A percentile compares a stretch with the other conserved stretches of the same genome.
Evolutionary conservation across 2,797 vertebrate species (phyloP).

Genomic region (Peromyscus melanophrys): DNA sequence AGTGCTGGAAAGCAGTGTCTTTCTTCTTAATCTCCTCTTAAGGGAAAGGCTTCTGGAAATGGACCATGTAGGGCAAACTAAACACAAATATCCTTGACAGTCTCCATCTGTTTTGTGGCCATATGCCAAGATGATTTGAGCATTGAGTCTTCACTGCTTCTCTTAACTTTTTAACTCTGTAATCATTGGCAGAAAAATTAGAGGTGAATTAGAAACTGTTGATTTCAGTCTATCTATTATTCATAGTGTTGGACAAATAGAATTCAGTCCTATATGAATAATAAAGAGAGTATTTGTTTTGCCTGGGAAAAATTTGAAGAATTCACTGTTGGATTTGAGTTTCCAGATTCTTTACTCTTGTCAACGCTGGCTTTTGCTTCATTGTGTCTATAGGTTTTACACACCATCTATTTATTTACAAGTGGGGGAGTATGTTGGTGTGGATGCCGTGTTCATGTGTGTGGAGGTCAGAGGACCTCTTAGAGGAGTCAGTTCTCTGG

Average conservation of each 20-base stretch:
- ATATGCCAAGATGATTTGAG: conserved; percentile 9
- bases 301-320: conserved; percentile 64
- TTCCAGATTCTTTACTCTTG: neutral
- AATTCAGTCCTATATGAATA: conserved; percentile 34
- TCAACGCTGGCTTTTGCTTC: neutral
- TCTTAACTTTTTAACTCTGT: conserved; percentile 51
- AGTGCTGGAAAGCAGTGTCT: conserved; percentile 60
- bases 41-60: conserved; percentile 74
- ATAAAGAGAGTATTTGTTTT: conserved; percentile 49
- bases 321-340: conserved; percentile 52
- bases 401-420: neutral
- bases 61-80: conserved; percentile 64
- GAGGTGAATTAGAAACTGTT: conserved; percentile 70
- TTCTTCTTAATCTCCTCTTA: conserved; percentile 76
- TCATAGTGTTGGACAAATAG: conserved; percentile 53
- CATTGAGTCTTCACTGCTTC: conserved; percentile 61
- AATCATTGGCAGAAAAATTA: conserved; percentile 70
- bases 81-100: conserved; percentile 66
- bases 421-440: neutral
- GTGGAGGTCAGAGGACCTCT: neutral
- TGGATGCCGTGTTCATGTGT: neutral
- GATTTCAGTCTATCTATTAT: conserved; percentile 72
- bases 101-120: conserved; percentile 70
- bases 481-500: neutral
- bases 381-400: conserved; percentile 20